Base-by-base conservation (phyloP, 2,113 vertebrate species). In the Pteronura brasiliensis region DNA sequence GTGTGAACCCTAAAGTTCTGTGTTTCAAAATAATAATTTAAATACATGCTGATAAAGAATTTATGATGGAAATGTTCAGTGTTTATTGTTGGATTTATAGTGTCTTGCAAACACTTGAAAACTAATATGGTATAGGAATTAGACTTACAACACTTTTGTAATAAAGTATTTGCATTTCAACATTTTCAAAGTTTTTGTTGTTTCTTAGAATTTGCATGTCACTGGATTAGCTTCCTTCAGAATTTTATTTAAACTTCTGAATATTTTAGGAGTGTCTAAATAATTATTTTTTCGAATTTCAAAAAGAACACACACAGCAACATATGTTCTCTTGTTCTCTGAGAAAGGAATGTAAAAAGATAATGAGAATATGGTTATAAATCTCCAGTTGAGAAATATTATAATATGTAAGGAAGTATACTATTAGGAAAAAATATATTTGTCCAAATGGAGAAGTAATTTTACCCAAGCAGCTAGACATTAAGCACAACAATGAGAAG, bases 21-120 rank as follows among this genome's bases (percentile, higher is more conserved):
- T 59, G 69, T 79, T 95, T 89, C 27, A 59, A 61, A 74, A 29
- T 34, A 96, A 27, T 42, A 27, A 67, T 76, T 72, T 76, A 79
- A 93, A 83, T 72, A 3, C 1, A 9, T 61, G 2, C 2, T 44
- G n/a, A 69, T 67, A 10, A 90, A 69, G 5, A 88, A 83, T 15
- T 71, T 49, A 67, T 29, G 13, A 47, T 39, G 10, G 61, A 80
- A 90, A 72, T 15, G 0, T 74, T 15, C 85, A 17, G 71, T 79
- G 18, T 5, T 95, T 69, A 71, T 49, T 89, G 34, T 11, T 86
- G 1, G 1, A 93, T 36, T 92, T 95, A 93, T 93, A 90, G 7
- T 23, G 93, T 57, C 81, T 87, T 59, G 1, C 11, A 82, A 93
- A 88, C 36, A 92, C 18, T 94, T 94, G 39, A 94, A 83, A 95